A percentile compares a stretch with the other conserved stretches of the same genome.
Conservation (phyloP, 2,888 invertebrate species). For the Pachymerium ferrugineum region DNA sequence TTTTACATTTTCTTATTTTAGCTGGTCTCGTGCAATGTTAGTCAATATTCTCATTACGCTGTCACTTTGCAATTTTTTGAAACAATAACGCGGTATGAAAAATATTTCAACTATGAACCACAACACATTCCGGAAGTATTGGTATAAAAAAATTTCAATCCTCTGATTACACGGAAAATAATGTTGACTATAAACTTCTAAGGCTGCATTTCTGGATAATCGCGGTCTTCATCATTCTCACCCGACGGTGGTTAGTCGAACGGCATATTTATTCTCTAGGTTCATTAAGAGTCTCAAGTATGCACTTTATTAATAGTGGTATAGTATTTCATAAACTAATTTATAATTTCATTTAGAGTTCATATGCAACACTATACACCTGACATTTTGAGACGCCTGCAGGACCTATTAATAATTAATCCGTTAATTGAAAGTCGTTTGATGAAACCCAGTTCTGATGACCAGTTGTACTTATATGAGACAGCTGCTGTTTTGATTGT, state of each 20-base stretch:
- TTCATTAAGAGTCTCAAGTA: slow-evolving; percentile 55
- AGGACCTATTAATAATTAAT: slow-evolving; percentile 51
- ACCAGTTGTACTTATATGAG: slow-evolving; percentile 57
- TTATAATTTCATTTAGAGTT: slow-evolving; percentile 41
- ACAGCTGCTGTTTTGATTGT: slow-evolving; percentile 55
- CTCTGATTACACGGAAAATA: not conserved
- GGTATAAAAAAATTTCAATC: slow-evolving; percentile 40
- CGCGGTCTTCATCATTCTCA: slow-evolving; percentile 51
- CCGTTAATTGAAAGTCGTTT: slow-evolving; percentile 45
- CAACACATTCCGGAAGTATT: slow-evolving; percentile 50
- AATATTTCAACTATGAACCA: slow-evolving; percentile 52
- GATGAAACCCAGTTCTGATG: slow-evolving; percentile 50
- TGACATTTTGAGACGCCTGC: slow-evolving; percentile 51
- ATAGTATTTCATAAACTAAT: not conserved
- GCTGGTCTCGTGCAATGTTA: slow-evolving; percentile 51
- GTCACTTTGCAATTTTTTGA: slow-evolving; percentile 53
- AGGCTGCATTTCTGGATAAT: slow-evolving; percentile 51
- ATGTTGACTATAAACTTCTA: not conserved
- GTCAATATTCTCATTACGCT: slow-evolving; percentile 49
- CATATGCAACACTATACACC: slow-evolving; percentile 49
- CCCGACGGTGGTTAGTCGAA: slow-evolving; percentile 52
- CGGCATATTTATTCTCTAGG: slow-evolving; percentile 55
- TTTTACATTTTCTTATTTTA: slow-evolving; percentile 39
- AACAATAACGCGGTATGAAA: slow-evolving; percentile 51
- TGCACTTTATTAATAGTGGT: slow-evolving; percentile 37